Conservation (phyloP, 2,888 invertebrate genomes). For the Stegophylla sp. region DNA sequence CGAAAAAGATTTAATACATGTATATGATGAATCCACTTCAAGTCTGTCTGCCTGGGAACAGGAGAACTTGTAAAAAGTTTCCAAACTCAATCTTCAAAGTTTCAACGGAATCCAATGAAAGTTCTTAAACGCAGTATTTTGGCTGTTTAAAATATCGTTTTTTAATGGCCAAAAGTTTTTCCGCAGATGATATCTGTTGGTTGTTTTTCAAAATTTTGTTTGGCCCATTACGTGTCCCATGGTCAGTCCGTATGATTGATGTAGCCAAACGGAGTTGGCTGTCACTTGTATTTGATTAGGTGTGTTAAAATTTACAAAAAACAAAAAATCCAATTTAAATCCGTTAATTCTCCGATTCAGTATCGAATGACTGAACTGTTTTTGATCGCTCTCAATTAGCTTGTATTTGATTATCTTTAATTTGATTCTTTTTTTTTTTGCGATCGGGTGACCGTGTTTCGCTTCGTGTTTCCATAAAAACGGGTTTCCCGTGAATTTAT, state of each 20-base stretch:
- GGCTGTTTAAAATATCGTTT: constrained; percentile 30
- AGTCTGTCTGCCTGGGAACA: neutral
- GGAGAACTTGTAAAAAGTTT: constrained; percentile 21
- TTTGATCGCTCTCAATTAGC: constrained; percentile 34
- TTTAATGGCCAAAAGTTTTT: constrained; percentile 34
- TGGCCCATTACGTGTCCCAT: neutral
- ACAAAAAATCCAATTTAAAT: constrained; percentile 44
- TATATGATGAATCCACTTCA: neutral
- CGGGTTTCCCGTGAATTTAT: constrained; percentile 25
- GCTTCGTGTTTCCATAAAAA: constrained; percentile 35
- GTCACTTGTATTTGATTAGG: constrained; percentile 6
- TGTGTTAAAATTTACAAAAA: constrained; percentile 34
- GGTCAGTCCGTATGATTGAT: constrained; percentile 26
- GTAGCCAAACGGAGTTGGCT: constrained; percentile 8
- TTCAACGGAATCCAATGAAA: constrained; percentile 14
- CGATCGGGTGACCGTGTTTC: constrained; percentile 35
- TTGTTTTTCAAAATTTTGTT: constrained; percentile 18
- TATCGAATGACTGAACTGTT: constrained; percentile 29
- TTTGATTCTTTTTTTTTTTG: constrained; percentile 32
- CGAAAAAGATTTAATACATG: neutral
- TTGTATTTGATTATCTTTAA: constrained; percentile 40
- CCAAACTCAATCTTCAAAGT: constrained; percentile 32
- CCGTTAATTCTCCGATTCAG: constrained; percentile 44
- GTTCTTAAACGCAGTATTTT: constrained; percentile 1
- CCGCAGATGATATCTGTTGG: constrained; percentile 7